Evolutionary conservation across 2,113 vertebrate genomes (phyloP).

Genomic region (Cairina moschata): DNA sequence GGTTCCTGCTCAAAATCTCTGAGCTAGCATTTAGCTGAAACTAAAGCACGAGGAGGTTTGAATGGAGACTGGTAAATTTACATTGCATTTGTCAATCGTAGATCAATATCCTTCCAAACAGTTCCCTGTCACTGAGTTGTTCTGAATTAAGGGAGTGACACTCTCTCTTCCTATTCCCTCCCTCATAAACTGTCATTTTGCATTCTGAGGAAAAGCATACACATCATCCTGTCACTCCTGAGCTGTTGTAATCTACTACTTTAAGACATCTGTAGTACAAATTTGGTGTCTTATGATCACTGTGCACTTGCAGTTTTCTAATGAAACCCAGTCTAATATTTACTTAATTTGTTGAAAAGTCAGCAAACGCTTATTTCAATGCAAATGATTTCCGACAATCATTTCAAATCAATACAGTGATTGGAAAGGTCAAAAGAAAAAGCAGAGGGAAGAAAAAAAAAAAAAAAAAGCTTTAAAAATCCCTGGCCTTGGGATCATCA

Average conservation of each 20-base stretch:
- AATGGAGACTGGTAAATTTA: not conserved
- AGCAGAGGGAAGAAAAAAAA: not conserved
- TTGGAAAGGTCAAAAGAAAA: not conserved
- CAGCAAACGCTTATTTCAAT: slow-evolving; percentile 7
- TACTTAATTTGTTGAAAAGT: slow-evolving; percentile 14
- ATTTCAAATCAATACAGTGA: not conserved
- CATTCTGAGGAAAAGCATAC: not conserved
- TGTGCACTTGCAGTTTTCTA: not conserved
- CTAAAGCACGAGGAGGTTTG: not conserved
- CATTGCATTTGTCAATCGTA: not conserved
- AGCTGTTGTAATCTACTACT: not conserved
- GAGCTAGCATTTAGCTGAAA: not conserved
- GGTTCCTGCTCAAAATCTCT: not conserved
- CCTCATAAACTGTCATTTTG: not conserved
- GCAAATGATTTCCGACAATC: not conserved
- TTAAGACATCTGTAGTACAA: not conserved
- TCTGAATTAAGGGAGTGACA: not conserved
- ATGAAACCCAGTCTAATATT: not conserved
- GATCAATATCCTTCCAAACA: not conserved
- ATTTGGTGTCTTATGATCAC: not conserved
- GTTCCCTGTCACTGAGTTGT: not conserved
- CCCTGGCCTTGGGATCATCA: not conserved
- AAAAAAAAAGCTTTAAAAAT: not conserved
- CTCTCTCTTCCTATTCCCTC: not conserved
- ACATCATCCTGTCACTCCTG: not conserved